Evolutionary conservation across 2,797 vertebrate genomes (phyloP), one percentile per base, ranked within the genome.

Genomic region (Salmo trutta): DNA sequence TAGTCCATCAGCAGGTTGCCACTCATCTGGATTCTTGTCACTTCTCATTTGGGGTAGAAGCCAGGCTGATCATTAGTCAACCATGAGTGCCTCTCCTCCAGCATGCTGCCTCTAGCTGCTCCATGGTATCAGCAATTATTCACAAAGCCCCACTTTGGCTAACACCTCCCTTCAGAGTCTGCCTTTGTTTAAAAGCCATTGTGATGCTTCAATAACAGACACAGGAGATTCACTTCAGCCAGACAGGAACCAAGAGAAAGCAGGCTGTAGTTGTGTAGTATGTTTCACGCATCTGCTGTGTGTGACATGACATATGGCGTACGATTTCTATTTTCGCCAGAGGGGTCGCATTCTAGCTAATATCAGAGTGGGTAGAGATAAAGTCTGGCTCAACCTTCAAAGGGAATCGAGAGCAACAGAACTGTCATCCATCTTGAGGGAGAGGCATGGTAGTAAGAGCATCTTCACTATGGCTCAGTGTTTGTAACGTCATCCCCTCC

Each of bases 11-110:
- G 54, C 80, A 59, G 82, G 78, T 75, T 87, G 74, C 82, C 77
- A 83, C 72, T 84, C 88, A 89, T 93, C 88, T 92, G 73, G 77
- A 92, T 83, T 91, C 84, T 75, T 84, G 86, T 88, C 71, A 24
- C 88, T 90, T 89, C 76, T 86, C 88, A 85, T 93, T 92, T 90
- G 77, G 82, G 83, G 86, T 83, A 81, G 87, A 89, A 86, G 81
- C 79, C 74, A 85, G 86, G 84, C 29, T 75, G 79, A 88, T 86
- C 83, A 84, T 93, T 93, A 91, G 90, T 94, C 91, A 93, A 76
- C 77, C 36, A 59, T 24, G 74, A 90, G 89, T 84, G 77, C 85
- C 82, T 88, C 84, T 87, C 84, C 81, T 74, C 83, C 90, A 90
- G 84, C 83, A 77, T 89, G 74, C 78, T 83, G 72, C 77, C 68